Evolutionary conservation across 2,113 vertebrate genomes (phyloP).

Genomic region (Pteronura brasiliensis): DNA sequence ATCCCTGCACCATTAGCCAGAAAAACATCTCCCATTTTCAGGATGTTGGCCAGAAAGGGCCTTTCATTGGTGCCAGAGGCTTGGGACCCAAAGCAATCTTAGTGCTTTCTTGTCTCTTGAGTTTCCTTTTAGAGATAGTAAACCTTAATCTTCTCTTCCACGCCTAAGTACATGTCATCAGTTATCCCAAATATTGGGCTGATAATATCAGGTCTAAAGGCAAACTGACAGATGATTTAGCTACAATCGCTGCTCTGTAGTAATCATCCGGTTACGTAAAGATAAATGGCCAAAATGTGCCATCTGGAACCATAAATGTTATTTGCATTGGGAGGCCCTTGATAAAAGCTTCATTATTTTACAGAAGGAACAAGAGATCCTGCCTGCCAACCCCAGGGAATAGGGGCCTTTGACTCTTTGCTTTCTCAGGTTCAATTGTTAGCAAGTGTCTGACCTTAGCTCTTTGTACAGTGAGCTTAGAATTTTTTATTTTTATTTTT

Average conservation of each 20-base stretch:
- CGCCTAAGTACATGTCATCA: neutral
- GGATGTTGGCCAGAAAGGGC: neutral
- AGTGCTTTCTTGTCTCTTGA: neutral
- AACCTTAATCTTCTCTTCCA: neutral
- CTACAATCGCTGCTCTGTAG: neutral
- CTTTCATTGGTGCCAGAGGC: neutral
- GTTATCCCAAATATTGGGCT: neutral
- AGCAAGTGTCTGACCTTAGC: neutral
- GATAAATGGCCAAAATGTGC: neutral
- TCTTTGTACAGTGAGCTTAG: neutral
- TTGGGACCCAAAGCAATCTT: neutral
- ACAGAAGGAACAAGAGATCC: neutral
- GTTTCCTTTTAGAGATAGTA: neutral
- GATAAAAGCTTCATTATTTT: conserved; percentile 45
- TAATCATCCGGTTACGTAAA: neutral
- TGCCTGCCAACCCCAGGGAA: neutral
- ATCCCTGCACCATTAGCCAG: neutral
- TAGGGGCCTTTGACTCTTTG: neutral
- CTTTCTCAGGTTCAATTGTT: neutral
- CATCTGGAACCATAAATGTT: neutral
- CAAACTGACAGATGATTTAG: neutral
- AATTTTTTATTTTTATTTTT: neutral
- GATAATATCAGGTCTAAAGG: conserved; percentile 25
- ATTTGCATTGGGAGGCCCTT: conserved; percentile 1
- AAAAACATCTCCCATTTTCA: neutral